Conservation (phyloP, 92 coral and sea anemone genomes). For the Heliopora coerulea region DNA sequence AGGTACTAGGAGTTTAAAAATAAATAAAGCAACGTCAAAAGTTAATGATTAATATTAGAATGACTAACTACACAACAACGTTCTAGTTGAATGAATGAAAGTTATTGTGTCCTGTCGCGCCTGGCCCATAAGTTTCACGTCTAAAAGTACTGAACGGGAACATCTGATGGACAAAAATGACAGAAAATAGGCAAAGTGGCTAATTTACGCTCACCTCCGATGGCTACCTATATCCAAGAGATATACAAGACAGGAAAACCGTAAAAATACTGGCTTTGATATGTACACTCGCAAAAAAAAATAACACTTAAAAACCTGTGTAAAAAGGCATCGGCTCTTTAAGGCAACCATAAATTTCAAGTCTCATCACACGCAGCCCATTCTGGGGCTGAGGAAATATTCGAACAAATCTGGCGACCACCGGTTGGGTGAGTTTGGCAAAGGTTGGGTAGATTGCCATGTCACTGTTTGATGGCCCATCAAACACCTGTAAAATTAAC, state of each 20-base stretch:
- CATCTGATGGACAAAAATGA: no score
- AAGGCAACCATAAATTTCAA: slow-evolving; percentile 80
- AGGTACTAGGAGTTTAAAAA: slow-evolving; percentile 53
- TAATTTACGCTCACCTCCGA: no score
- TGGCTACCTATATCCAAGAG: no score
- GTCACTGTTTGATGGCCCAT: slow-evolving; percentile 58
- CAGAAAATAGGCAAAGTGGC: no score
- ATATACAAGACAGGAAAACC: not conserved
- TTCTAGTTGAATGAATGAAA: no score
- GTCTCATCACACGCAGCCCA: slow-evolving; percentile 62
- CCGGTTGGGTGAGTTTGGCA: slow-evolving; percentile 57
- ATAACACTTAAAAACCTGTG: slow-evolving; percentile 47
- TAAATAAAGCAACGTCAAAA: not conserved
- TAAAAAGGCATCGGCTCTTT: slow-evolving; percentile 66
- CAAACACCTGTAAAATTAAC: slow-evolving; percentile 58
- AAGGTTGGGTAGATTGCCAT: slow-evolving; percentile 61
- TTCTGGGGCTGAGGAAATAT: slow-evolving; percentile 64
- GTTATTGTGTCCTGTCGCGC: no score
- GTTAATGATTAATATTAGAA: no score
- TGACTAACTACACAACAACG: no score
- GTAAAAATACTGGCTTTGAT: not conserved
- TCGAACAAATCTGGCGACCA: slow-evolving; percentile 73
- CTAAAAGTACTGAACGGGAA: no score
- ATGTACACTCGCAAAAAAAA: not conserved
- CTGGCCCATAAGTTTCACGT: no score